These are phyloP conservation scores for Thalassaphorura encarpata DNA, from an alignment of 1,140 invertebrate species.

Conservation along the genomic window DNA sequence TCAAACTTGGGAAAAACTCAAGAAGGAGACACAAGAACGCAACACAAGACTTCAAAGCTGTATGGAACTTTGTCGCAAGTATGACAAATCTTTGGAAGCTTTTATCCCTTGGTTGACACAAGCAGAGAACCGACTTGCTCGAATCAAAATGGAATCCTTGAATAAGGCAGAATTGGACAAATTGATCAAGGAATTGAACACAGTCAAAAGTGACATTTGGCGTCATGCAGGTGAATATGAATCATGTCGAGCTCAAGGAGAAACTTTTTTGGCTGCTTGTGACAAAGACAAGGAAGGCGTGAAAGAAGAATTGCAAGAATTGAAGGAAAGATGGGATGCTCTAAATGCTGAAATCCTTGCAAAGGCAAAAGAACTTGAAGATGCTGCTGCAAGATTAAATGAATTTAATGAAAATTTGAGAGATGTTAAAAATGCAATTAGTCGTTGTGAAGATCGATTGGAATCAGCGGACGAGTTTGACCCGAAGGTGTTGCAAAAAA, in stretches of 20 bases:
- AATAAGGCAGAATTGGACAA: slow-evolving; percentile 77
- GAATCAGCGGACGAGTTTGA: slow-evolving; percentile 66
- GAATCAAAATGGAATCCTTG: slow-evolving; percentile 61
- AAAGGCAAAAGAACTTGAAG: slow-evolving; percentile 68
- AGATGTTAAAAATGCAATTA: slow-evolving; percentile 66
- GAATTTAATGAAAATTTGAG: slow-evolving; percentile 78
- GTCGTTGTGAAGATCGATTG: slow-evolving; percentile 76
- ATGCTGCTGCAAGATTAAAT: slow-evolving; percentile 61
- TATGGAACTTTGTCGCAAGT: slow-evolving; percentile 82
- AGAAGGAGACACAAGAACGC: slow-evolving; percentile 70
- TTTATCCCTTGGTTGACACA: slow-evolving; percentile 81
- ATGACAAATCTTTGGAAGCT: slow-evolving; percentile 66
- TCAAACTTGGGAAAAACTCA: slow-evolving; percentile 77
- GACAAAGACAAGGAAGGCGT: slow-evolving; percentile 85
- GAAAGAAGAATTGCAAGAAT: slow-evolving; percentile 61
- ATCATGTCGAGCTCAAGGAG: slow-evolving; percentile 69
- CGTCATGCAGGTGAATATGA: slow-evolving; percentile 87
- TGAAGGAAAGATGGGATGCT: slow-evolving; percentile 81
- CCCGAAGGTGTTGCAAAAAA: slow-evolving; percentile 68
- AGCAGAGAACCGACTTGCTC: slow-evolving; percentile 72
- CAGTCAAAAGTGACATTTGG: slow-evolving; percentile 81
- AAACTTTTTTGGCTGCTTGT: slow-evolving; percentile 70
- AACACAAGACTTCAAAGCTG: slow-evolving; percentile 76
- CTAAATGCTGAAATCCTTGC: slow-evolving; percentile 60
- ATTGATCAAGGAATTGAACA: slow-evolving; percentile 77